Percentiles rank a stretch among this genome's conserved stretches.
These are phyloP conservation scores for Temnothorax nylanderi DNA, from an alignment of 1,140 invertebrate genomes.

Conservation along the genomic window DNA sequence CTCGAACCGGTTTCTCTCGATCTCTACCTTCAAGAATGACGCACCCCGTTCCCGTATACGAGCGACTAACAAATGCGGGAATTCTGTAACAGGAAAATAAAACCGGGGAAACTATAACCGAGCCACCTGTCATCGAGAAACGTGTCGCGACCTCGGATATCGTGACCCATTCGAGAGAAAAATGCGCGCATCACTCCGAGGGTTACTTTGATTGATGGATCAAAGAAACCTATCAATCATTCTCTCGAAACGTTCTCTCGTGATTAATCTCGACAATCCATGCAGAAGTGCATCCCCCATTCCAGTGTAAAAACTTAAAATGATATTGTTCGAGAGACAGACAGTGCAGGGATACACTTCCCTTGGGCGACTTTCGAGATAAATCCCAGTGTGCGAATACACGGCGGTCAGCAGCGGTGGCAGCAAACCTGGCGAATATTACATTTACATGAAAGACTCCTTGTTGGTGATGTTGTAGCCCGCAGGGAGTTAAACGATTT, in stretches of 20 bases:
- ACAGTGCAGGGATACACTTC: background rate
- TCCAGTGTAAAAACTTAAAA: background rate
- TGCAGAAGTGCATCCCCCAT: background rate
- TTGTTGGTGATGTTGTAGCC: constrained; percentile 37
- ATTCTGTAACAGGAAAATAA: constrained; percentile 42
- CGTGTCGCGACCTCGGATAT: background rate
- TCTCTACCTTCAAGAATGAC: constrained; percentile 71
- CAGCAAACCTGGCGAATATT: constrained; percentile 16
- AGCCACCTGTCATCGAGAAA: constrained; percentile 26
- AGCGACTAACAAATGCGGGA: constrained; percentile 23
- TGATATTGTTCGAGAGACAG: background rate
- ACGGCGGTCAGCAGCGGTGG: background rate
- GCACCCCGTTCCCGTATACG: constrained; percentile 35
- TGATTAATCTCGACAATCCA: background rate
- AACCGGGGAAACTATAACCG: constrained; percentile 59
- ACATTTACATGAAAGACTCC: constrained; percentile 5
- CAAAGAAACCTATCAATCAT: constrained; percentile 19
- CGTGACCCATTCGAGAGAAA: background rate
- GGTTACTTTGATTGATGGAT: constrained; percentile 1
- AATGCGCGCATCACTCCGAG: background rate
- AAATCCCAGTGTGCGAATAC: background rate
- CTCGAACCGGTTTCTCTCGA: constrained; percentile 74
- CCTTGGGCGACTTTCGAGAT: background rate
- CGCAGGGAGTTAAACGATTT: constrained; percentile 37
- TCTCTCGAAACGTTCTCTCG: background rate